phyloP scores from a whole-genome alignment of 2,888 invertebrate genomes.

The Lasioglossum villosulum region DNA sequence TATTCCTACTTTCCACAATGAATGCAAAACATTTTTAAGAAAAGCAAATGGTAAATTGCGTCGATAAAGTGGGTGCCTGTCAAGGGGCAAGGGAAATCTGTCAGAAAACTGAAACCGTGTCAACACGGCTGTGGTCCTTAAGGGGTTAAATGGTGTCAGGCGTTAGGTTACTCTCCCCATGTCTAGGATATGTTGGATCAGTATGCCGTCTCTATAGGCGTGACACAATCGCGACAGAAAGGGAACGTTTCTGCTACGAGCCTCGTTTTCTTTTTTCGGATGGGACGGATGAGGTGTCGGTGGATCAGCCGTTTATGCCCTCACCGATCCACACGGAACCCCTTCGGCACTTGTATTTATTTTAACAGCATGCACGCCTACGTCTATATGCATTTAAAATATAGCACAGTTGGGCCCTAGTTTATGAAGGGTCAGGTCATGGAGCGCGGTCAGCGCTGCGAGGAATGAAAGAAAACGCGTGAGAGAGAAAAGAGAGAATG shows the following conservation, averaged over 20 bases:
- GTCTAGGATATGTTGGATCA: background rate
- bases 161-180: background rate
- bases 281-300: constrained; percentile 79
- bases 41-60: background rate
- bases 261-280: constrained; percentile 50
- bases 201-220: background rate
- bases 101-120: background rate
- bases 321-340: constrained; percentile 75
- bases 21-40: background rate
- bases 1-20: too few relatives aligned
- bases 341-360: constrained; percentile 77
- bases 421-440: constrained; percentile 84
- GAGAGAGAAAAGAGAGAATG: constrained; percentile 50
- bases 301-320: constrained; percentile 74
- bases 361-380: constrained; percentile 83
- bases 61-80: background rate
- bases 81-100: background rate
- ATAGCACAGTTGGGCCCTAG: constrained; percentile 83
- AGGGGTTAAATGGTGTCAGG: background rate
- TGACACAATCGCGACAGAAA: constrained; percentile 34
- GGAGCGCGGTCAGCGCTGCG: constrained; percentile 71
- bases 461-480: constrained; percentile 67
- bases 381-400: constrained; percentile 83
- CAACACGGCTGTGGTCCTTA: background rate
- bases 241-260: constrained; percentile 24